phyloP scores from a whole-genome alignment of 2,113 vertebrate genomes.

The Oreochromis tanganicae region DNA sequence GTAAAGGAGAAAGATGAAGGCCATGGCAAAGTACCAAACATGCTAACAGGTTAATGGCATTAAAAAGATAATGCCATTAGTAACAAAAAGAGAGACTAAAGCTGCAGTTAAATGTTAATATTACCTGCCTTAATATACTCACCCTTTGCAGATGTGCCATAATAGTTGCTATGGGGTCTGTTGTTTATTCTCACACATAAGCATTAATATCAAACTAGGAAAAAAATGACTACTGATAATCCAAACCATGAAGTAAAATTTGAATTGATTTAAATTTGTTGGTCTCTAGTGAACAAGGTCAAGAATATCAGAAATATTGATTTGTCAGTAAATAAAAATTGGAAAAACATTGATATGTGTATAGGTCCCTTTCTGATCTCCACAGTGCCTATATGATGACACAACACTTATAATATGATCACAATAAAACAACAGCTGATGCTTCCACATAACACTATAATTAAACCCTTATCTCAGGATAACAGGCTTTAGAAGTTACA shows the following conservation, averaged over 20 bases:
- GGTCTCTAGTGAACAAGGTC: background rate
- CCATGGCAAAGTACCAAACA: too few species aligned
- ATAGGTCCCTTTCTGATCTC: background rate
- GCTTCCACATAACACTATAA: background rate
- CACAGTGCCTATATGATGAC: background rate
- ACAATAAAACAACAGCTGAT: background rate
- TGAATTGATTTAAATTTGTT: background rate
- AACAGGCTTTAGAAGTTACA: background rate
- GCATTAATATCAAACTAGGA: background rate
- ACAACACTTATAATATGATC: background rate
- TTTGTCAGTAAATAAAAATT: background rate
- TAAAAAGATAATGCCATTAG: too few species aligned
- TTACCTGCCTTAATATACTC: background rate
- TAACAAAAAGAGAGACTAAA: background rate
- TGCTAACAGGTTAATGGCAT: too few species aligned
- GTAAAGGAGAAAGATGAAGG: too few species aligned
- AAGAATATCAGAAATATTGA: background rate
- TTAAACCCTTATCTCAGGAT: constrained; percentile 13
- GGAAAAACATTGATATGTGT: background rate
- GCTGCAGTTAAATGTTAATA: background rate
- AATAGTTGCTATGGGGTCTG: background rate
- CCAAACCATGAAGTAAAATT: background rate
- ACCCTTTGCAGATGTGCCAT: background rate
- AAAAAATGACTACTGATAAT: background rate
- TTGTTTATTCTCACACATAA: background rate